Base-by-base conservation (phyloP, 2,113 vertebrate species). In the Plecotus auritus region DNA sequence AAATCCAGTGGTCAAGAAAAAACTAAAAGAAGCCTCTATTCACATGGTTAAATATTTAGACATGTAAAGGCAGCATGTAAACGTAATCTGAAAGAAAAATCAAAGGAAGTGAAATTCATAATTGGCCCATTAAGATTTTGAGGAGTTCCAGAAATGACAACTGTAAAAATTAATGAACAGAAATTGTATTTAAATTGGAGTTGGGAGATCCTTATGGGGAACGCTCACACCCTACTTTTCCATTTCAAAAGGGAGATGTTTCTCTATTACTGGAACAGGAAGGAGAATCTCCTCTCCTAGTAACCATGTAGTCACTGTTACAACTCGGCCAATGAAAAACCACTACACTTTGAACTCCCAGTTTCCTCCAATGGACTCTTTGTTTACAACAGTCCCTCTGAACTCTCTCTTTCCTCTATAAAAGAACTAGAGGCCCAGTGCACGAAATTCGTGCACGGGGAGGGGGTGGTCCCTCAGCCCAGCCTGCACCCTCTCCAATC, bases 21-120 rank as follows among this genome's bases (percentile, higher is more conserved):
- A 73, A 61, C 18, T 54, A 16, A 61, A 76, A 47, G 61, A 59
- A 49, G 30, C 2, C n/a, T 85, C 76, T n/a, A 14, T 78, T 89
- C 28, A 28, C 73, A 56, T 7, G 17, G 51, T 74, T 96, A 82
- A 95, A 74, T 73, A 91, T 94, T 97, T 92, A 82, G 76, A 94
- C 76, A 32, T 61, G 22, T 67, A 85, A 81, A 86, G 87, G 35
- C 37, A 56, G 2, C 20, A 26, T 9, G 5, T 40, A 51, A 80
- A 70, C 72, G 73, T 56, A 37, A 95, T 59, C 61, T 64, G 35
- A 92, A 95, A 64, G 54, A 77, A 89, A 93, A 81, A 26, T 82
- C 9, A 88, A 67, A 94, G 85, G 61, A 85, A 84, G 56, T 7
- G n/a, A 89, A 56, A 77, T 18, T 91, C 35, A 10, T 77, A 94